Percentiles rank a stretch among this genome's conserved stretches.
Evolutionary conservation across 2,797 vertebrate genomes (phyloP).

Genomic region (Gouania willdenowi): DNA sequence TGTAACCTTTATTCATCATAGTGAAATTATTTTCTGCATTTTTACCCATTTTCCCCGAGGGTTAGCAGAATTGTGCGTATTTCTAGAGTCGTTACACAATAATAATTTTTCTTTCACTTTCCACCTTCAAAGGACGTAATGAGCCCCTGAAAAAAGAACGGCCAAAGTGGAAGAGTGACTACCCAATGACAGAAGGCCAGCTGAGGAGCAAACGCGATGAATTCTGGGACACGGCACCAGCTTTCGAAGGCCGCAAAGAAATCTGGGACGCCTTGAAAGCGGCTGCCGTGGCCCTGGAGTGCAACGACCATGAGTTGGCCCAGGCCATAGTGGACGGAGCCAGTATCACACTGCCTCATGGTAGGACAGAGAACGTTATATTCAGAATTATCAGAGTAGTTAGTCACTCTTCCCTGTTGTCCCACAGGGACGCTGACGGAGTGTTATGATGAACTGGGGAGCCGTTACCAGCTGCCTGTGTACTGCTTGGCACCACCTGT

Average conservation of each 20-base stretch:
- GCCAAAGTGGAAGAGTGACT: conserved; percentile 97
- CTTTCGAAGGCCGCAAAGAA: conserved; percentile 97
- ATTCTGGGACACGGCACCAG: conserved; percentile 97
- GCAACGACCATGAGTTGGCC: conserved; percentile 91
- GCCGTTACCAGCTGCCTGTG: conserved; percentile 93
- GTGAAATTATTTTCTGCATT: no score
- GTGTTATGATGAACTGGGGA: conserved; percentile 96
- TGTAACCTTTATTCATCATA: no score
- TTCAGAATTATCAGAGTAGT: no score
- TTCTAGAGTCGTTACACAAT: no score
- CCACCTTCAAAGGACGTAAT: conserved; percentile 96
- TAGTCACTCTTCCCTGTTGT: not conserved
- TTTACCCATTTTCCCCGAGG: no score
- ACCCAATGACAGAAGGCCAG: conserved; percentile 98
- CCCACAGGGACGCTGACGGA: conserved; percentile 94
- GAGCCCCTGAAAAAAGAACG: conserved; percentile 95
- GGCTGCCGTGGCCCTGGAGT: conserved; percentile 89
- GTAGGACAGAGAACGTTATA: conserved; percentile 61
- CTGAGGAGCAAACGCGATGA: conserved; percentile 95
- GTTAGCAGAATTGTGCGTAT: no score
- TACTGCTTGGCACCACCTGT: conserved; percentile 93
- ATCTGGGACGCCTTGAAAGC: conserved; percentile 99
- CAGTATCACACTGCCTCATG: conserved; percentile 93
- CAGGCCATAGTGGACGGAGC: conserved; percentile 97
- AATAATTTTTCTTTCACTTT: no score